Base-by-base conservation (phyloP, 1,140 invertebrate genomes). In the Sweltsa coloradensis region DNA sequence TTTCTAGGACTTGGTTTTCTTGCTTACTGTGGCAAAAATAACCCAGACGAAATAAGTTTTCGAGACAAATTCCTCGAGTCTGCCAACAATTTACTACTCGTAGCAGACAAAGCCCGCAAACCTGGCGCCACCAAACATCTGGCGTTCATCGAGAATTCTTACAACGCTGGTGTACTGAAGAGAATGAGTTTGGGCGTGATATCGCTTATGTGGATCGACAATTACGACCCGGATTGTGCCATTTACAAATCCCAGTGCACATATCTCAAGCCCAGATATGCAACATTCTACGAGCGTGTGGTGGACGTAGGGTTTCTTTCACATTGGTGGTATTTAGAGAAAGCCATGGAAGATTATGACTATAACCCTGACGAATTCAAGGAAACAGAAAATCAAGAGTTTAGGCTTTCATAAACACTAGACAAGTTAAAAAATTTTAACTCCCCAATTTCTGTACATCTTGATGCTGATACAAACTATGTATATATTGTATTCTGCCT, bases 241-340 rank as follows among this genome's bases (percentile, higher is more conserved):
- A 60, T 80, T 1, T 90, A 82, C 62, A 78, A 81, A 62, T 73
- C 77, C 7, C 71, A 75, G 22, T 90, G 87, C 62, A 65, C 74
- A 27, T 84, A 87, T 56, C 64, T 84, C 21, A 68, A 78, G 58
- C 77, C 83, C 3, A 57, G 64, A 53, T 75, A 71, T 52, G 43
- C 73, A 5, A 75, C 69, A 25, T 76, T 81, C 56, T 58, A 74
- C 48, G 57, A 76, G 53, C 70, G 78, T 54, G 74, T 89, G 49
- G 62, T 89, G 22, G 89, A 92, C 62, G 60, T 90, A 49, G 88
- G 89, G 5, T 73, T 88, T 54, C 69, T 83, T 58, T 77, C 81
- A 46, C 71, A 69, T 46, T 90, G 83, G 80, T 81, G 79, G 75
- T 68, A 79, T 45, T 63, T 85, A 21, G 70, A 73, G 36, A 71